These are phyloP conservation scores for Clinocottus analis DNA, from an alignment of 2,113 vertebrate genomes.

Conservation along the genomic window DNA sequence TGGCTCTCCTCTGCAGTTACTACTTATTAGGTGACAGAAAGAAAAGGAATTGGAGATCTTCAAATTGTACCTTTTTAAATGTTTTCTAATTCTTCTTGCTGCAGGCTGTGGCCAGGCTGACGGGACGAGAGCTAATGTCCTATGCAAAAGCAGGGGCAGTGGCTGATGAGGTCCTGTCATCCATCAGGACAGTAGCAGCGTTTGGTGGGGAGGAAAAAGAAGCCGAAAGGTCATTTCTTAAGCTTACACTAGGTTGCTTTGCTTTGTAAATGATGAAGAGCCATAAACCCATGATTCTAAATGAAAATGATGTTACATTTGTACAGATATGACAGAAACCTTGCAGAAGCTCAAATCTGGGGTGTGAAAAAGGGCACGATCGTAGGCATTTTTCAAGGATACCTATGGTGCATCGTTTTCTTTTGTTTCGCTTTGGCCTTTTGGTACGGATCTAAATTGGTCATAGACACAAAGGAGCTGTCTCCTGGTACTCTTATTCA, in stretches of 20 bases:
- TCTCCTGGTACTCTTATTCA: slow-evolving; percentile 82
- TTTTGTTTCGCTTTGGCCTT: slow-evolving; percentile 83
- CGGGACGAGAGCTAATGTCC: slow-evolving; percentile 77
- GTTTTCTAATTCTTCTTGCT: not conserved
- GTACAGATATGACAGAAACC: slow-evolving; percentile 81
- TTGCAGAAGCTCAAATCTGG: slow-evolving; percentile 81
- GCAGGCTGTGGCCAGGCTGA: slow-evolving; percentile 79
- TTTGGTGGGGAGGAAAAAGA: slow-evolving; percentile 85
- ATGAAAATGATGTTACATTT: not conserved
- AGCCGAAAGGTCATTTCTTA: slow-evolving; percentile 74
- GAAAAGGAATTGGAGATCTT: not conserved
- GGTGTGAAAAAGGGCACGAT: slow-evolving; percentile 81
- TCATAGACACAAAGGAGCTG: slow-evolving; percentile 83
- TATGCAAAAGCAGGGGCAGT: slow-evolving; percentile 85
- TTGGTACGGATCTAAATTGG: slow-evolving; percentile 84
- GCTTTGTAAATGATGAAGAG: not conserved
- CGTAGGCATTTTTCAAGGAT: slow-evolving; percentile 82
- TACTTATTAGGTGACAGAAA: not conserved
- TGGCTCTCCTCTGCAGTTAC: not conserved
- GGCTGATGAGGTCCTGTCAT: slow-evolving; percentile 83
- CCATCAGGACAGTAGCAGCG: slow-evolving; percentile 83
- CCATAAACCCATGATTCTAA: not conserved
- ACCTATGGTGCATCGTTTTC: slow-evolving; percentile 84
- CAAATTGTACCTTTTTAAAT: not conserved
- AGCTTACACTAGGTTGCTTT: not conserved